A percentile compares a stretch with the other conserved stretches of the same genome.
Conservation (phyloP, 2,113 vertebrate species). For the Narcine bancroftii region DNA sequence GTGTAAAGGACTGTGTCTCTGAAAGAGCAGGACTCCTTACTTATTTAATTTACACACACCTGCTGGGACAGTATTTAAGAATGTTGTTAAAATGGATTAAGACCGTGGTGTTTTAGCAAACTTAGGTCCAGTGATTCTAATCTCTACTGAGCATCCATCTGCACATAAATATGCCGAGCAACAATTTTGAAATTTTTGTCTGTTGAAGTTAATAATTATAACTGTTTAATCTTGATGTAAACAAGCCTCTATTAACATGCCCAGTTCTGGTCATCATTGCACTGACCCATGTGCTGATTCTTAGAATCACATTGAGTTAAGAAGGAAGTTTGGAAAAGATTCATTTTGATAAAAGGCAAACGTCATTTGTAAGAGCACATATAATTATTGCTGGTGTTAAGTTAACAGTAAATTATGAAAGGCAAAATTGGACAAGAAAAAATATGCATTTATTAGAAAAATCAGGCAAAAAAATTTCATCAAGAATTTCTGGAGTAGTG, state of each 20-base stretch:
- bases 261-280: background rate
- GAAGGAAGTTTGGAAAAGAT: background rate
- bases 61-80: too few relatives aligned
- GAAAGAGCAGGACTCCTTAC: too few relatives aligned
- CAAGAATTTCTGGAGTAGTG: too few relatives aligned
- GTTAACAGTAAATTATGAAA: too few relatives aligned
- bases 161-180: background rate
- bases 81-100: background rate
- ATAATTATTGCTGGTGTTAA: too few relatives aligned
- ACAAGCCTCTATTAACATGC: background rate
- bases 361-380: too few relatives aligned
- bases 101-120: background rate
- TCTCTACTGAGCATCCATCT: background rate
- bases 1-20: too few relatives aligned
- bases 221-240: background rate
- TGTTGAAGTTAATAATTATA: background rate
- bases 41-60: too few relatives aligned
- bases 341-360: background rate
- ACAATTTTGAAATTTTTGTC: background rate
- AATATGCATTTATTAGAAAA: too few relatives aligned
- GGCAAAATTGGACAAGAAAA: too few relatives aligned
- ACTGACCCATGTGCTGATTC: background rate
- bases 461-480: too few relatives aligned
- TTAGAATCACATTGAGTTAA: background rate
- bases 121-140: background rate